Conservation (phyloP, 2,113 vertebrate species). For the Erythrolamprus reginae region DNA sequence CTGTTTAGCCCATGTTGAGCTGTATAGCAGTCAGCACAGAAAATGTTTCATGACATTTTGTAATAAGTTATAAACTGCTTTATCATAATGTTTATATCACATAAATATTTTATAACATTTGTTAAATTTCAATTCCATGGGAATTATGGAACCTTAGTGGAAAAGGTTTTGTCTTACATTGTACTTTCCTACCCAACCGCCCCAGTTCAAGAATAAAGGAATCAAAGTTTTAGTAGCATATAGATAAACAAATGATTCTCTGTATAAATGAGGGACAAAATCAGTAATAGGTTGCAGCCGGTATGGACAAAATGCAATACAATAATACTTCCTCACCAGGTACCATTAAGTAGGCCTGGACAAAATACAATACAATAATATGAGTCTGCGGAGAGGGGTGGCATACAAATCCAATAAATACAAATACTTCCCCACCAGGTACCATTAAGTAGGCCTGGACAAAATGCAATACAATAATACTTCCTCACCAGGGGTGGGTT, state of each 20-base stretch:
- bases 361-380: too few species aligned
- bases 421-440: too few species aligned
- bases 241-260: background rate
- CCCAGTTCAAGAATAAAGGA: background rate
- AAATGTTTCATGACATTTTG: background rate
- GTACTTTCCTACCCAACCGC: too few species aligned
- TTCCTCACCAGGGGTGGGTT: too few species aligned
- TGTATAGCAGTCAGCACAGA: background rate
- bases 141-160: background rate
- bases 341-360: too few species aligned
- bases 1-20: background rate
- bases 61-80: background rate
- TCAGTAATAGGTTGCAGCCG: too few species aligned
- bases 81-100: background rate
- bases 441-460: too few species aligned
- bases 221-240: background rate
- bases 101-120: background rate
- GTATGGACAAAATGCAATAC: too few species aligned
- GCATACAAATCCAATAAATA: too few species aligned
- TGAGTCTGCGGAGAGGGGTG: too few species aligned
- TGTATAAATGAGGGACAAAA: background rate
- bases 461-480: too few species aligned
- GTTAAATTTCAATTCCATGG: background rate
- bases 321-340: too few species aligned
- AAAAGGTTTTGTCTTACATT: background rate